A percentile compares a stretch with the other conserved stretches of the same genome.
phyloP scores from a whole-genome alignment of 2,888 invertebrate species.

The Aquatica leii region DNA sequence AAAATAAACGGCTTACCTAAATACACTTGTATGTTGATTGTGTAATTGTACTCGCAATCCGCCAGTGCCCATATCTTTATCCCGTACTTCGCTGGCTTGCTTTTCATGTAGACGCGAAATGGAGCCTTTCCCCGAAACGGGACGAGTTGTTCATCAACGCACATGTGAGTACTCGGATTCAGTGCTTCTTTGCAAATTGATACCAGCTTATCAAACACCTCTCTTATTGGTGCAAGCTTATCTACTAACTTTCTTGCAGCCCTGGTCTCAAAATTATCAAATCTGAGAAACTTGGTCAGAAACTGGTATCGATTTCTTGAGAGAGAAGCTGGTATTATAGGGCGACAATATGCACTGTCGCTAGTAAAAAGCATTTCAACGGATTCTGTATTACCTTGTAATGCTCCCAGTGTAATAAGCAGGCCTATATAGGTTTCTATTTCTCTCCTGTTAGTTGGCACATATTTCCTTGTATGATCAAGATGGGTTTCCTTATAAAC shows the following conservation, averaged over 20 bases:
- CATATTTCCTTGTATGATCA: too few species aligned
- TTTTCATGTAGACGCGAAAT: slow-evolving; percentile 11
- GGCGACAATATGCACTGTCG: too few species aligned
- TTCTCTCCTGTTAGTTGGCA: too few species aligned
- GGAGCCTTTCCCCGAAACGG: slow-evolving; percentile 19
- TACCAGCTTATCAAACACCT: slow-evolving; percentile 23
- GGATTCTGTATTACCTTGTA: too few species aligned
- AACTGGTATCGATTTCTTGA: not conserved
- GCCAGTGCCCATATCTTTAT: not conserved
- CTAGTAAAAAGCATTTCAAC: too few species aligned
- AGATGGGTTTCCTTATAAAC: too few species aligned
- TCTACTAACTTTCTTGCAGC: slow-evolving; percentile 6
- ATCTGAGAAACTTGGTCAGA: not conserved
- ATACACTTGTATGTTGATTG: not conserved
- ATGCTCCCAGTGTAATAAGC: too few species aligned
- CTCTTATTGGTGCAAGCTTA: slow-evolving; percentile 18
- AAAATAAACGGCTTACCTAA: not conserved
- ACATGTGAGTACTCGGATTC: slow-evolving; percentile 20
- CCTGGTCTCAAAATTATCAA: slow-evolving; percentile 21
- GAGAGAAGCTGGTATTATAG: not conserved
- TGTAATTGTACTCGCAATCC: not conserved
- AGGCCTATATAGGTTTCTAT: too few species aligned
- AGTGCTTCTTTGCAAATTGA: slow-evolving; percentile 19
- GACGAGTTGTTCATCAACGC: slow-evolving; percentile 27
- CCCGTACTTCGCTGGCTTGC: not conserved